Percentiles rank a stretch among this genome's conserved stretches.
Conservation (phyloP, 2,888 invertebrate species). For the Perdita meconis region DNA sequence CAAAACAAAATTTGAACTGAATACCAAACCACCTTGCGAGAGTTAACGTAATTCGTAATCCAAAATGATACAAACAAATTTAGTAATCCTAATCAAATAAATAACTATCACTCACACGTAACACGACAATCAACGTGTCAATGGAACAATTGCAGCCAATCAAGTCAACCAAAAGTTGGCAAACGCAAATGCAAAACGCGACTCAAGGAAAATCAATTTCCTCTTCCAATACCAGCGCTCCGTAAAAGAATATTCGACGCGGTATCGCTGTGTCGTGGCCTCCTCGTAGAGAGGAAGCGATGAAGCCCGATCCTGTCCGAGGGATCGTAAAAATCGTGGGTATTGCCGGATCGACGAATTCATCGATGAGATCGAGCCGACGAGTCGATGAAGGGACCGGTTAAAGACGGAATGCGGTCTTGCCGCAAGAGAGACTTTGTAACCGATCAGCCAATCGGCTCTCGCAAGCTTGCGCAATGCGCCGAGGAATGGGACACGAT, state of each 20-base stretch:
- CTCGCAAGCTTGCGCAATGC: conserved; percentile 64
- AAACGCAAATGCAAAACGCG: no score
- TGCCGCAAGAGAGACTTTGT: conserved; percentile 78
- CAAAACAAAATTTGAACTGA: no score
- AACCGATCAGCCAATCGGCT: conserved; percentile 75
- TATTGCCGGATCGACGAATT: conserved; percentile 71
- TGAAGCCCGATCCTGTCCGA: conserved; percentile 63
- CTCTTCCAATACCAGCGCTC: not conserved
- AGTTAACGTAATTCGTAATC: no score
- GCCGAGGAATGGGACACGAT: conserved; percentile 57
- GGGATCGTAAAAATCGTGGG: conserved; percentile 63
- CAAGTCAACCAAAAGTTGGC: no score
- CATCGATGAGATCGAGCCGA: conserved; percentile 72
- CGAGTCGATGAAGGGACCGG: conserved; percentile 74
- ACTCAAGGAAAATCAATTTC: conserved; percentile 4
- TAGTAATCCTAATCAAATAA: no score
- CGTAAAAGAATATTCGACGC: not conserved
- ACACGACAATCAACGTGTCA: no score
- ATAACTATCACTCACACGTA: no score
- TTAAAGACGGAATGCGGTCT: conserved; percentile 80
- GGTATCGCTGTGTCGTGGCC: conserved; percentile 12
- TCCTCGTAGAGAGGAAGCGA: conserved; percentile 35
- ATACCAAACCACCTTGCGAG: no score
- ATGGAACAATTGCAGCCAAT: no score
- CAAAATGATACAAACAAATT: no score